Evolutionary conservation across 2,113 vertebrate species (phyloP), one percentile per base, ranked within the genome.

Genomic region (Ceyx melanurus): DNA sequence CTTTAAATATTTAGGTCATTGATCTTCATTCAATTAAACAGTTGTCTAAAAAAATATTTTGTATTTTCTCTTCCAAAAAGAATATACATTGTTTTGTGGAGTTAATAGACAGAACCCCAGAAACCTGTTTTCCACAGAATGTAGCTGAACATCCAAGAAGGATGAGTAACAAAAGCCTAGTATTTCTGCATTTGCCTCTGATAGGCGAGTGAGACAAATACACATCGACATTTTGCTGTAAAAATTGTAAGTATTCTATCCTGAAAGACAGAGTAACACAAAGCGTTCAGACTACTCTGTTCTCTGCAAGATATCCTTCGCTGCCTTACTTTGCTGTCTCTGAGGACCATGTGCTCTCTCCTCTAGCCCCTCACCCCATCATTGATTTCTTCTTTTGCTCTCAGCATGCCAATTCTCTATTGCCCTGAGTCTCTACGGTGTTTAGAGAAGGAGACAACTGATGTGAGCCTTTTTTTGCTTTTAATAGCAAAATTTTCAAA

Each of bases 301-400:
- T 92, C 82, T 89, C 82, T 0, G 0, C 10, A 87, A 54, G 78
- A 89, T 51, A 62, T 12, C 35, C 37, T 16, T 67, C 1, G 3
- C 68, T 91, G 82, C 72, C 48, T 66, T 58, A 51, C 61, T 62
- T 33, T 51, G 68, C 72, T 28, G 75, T 58, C 90, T 80, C 75
- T 14, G n/a, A 90, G 87, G 77, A 45, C 81, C 62, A 40, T 4
- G 70, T 16, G 48, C 54, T 90, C 35, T 40, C 76, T 87, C 37
- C 60, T 86, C 65, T 25, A 85, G 67, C 53, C 75, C 71, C 58
- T 88, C 75, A 87, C 42, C 58, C 54, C 61, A 48, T 28, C 73
- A 95, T n/a, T 35, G 89, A 89, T 92, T 82, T 82, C 70, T 68
- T 46, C 73, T 74, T 89, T 82, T 74, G 48, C 82, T 86, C 75